Evolutionary conservation across 2,888 invertebrate species (phyloP), one percentile per base, ranked within the genome.

Genomic region (Trichogramma dendrolimi): DNA sequence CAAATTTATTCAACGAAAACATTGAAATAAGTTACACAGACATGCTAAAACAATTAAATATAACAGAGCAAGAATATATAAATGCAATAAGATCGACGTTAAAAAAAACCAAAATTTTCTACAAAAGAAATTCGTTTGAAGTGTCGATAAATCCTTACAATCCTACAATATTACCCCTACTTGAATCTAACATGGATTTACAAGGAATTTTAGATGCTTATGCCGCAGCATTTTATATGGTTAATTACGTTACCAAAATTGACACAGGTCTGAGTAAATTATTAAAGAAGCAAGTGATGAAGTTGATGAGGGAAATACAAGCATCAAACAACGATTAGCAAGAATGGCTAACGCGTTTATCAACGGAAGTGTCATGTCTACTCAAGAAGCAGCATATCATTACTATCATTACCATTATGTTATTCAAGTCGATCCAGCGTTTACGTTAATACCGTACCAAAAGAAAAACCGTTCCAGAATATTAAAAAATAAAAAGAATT

Each of bases 331-430:
- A 49, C 52, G 51, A 50, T 57, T 50, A 8, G n/a, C 50, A 58
- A 58, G 50, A 39, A 43, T 58, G 47, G 51, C 62, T 5, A 62
- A 62, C 54, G 57, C 48, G n/a, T 62, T n/a, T 62, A 60, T 47
- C 47, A 68, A 71, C 48, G 47, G 64, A 6, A 69, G 67, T 60
- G 57, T 63, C 7, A 63, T 71, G 59, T 67, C 65, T 39, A 63
- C 67, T 6, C 70, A 68, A 65, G 67, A 70, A 62, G 69, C 65
- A 27, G 60, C 59, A 39, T 70, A 70, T 62, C 66, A 66, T 54
- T 63, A 27, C 54, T 70, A 42, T 64, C 63, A 3, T 49, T 70
- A 14, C 65, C 66, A 10, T n/a, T 69, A 11, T 66, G 58, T 8
- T 61, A 67, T 46, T 68, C 58, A 55, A 68, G 65, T 49, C 44